A percentile compares a stretch with the other conserved stretches of the same genome.
Conservation (phyloP, 2,888 invertebrate species). For the Nomada goodeniana region DNA sequence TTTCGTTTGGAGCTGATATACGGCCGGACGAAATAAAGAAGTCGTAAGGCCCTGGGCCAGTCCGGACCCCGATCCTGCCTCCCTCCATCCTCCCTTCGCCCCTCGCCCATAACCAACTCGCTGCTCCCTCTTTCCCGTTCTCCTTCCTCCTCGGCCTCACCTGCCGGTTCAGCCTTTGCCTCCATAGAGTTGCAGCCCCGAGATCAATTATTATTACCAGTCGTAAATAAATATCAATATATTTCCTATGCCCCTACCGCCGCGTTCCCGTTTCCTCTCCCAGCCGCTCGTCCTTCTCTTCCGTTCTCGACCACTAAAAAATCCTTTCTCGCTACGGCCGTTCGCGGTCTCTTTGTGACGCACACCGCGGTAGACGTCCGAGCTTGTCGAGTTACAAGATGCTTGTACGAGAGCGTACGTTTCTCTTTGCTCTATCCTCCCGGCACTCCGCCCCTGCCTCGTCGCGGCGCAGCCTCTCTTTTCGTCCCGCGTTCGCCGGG, state of each 20-base stretch:
- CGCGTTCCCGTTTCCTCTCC: conserved; percentile 18
- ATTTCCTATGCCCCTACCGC: conserved; percentile 65
- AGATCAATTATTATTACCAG: conserved; percentile 79
- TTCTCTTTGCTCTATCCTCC: conserved; percentile 68
- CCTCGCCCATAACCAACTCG: background rate
- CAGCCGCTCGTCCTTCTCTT: conserved; percentile 1
- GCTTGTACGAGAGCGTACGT: conserved; percentile 71
- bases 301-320: conserved; percentile 69
- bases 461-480: conserved; percentile 25
- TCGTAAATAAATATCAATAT: conserved; percentile 79
- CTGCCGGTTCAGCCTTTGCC: conserved; percentile 28
- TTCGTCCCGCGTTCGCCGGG: conserved; percentile 20
- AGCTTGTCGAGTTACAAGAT: conserved; percentile 73
- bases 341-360: conserved; percentile 77
- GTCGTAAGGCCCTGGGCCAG: conserved; percentile 73
- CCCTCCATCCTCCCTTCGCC: background rate
- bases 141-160: conserved; percentile 28
- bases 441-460: conserved; percentile 12
- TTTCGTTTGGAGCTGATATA: conserved; percentile 79
- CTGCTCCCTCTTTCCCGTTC: conserved; percentile 9
- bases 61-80: conserved; percentile 34
- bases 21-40: conserved; percentile 76
- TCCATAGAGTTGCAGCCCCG: conserved; percentile 69
- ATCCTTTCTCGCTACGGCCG: conserved; percentile 68
- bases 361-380: conserved; percentile 71